Evolutionary conservation across 2,797 vertebrate species (phyloP).

Genomic region (Argentina silus): DNA sequence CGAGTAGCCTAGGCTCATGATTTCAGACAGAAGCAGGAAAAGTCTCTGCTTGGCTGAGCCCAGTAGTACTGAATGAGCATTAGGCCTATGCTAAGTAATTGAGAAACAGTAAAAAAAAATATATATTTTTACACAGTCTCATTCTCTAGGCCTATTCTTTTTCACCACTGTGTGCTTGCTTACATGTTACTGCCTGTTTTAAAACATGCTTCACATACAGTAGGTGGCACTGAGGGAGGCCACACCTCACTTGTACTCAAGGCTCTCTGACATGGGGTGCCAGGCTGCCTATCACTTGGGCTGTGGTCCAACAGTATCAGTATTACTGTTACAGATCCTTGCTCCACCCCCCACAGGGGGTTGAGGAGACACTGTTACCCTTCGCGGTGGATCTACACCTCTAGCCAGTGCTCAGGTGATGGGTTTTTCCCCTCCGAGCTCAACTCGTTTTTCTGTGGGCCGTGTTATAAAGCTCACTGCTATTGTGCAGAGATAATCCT

Average conservation of each 20-base stretch:
- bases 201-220: neutral
- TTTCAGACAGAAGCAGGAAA: neutral
- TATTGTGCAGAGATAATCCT: neutral
- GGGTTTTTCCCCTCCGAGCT: no score
- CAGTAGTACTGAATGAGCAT: neutral
- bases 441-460: no score
- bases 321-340: neutral
- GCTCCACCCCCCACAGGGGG: no score
- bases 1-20: neutral
- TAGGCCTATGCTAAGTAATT: no score
- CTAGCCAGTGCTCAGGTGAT: no score
- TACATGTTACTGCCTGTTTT: neutral
- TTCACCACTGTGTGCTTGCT: neutral
- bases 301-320: neutral
- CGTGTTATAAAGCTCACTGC: no score
- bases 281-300: neutral
- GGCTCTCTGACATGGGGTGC: neutral
- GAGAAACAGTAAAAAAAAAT: neutral
- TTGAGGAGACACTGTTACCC: no score
- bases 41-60: neutral
- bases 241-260: neutral
- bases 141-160: neutral
- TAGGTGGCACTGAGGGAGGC: neutral
- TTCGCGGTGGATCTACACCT: no score
- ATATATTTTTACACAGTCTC: neutral